These are phyloP conservation scores for Bos indicus DNA, from an alignment of 2,113 vertebrate genomes.

Conservation along the genomic window DNA sequence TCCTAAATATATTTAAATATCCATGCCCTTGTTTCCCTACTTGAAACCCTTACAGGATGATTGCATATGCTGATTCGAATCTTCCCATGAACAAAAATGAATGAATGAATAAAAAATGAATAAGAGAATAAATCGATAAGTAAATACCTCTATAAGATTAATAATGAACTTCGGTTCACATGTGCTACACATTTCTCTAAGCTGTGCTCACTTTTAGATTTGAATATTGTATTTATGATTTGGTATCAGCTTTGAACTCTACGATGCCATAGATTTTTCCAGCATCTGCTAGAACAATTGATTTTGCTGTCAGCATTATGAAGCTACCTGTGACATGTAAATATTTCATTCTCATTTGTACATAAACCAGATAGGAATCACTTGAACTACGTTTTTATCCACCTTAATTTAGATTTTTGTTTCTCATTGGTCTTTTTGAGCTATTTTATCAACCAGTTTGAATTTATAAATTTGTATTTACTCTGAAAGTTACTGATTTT, in stretches of 20 bases:
- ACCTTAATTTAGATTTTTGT: neutral
- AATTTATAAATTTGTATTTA: neutral
- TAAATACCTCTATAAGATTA: neutral
- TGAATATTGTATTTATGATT: neutral
- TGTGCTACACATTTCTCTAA: neutral
- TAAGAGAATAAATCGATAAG: neutral
- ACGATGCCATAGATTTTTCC: neutral
- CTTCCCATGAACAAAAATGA: neutral
- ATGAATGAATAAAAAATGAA: neutral
- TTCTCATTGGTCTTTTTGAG: neutral
- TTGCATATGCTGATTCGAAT: neutral
- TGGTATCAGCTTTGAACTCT: neutral
- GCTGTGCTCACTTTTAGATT: neutral
- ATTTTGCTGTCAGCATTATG: neutral
- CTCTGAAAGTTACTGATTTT: neutral
- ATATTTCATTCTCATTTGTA: constrained; percentile 5
- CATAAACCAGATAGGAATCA: neutral
- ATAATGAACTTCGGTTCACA: neutral
- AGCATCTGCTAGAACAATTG: neutral
- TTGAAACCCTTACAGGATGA: neutral
- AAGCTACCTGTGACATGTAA: neutral
- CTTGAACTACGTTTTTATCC: neutral
- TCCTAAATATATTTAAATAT: neutral
- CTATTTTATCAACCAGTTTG: neutral
- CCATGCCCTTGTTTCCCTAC: neutral